Evolutionary conservation across 2,888 invertebrate genomes (phyloP), one percentile per base, ranked within the genome.

Genomic region (Rotaria macrura): DNA sequence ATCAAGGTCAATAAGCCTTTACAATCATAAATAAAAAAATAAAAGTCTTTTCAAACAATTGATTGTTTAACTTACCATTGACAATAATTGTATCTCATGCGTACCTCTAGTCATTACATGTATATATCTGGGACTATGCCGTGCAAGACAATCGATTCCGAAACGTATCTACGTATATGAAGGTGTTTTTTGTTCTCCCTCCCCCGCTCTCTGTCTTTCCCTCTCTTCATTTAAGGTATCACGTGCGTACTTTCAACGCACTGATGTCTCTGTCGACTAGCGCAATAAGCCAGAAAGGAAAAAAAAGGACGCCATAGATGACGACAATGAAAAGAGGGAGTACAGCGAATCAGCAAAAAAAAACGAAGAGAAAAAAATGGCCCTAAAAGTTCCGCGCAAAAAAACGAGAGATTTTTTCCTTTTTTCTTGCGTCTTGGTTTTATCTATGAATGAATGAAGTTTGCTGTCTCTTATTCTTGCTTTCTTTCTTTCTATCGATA

Each of bases 221-320:
- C 65, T 34, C 65, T 65, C 65, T 34, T 34, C 65, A 65, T 65
- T 65, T 65, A 65, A 65, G 17, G 65, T 65, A 65, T 65, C 65
- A 65, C 65, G 65, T 65, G 65, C 38, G 34, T 65, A 65, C 34
- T 65, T 65, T 34, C 17, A 20, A 34, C 29, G 65, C 34, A 79
- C 12, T n/a, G 43, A 43, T 79, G 79, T 79, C 79, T 79, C 25
- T 79, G 79, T 79, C 79, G 79, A 79, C 12, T 79, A 79, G 25
- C 79, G 43, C 3, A 79, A n/a, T 43, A 43, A 14, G 79, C 43
- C 79, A 79, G 40, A 20, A 79, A 79, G 79, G n/a, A 79, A 79
- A 79, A 79, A 43, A 79, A 79, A 79, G 79, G n/a, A 43, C 79
- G 43, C 43, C 79, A 79, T 79, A 40, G 79, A 79, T 79, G 43